A percentile compares a stretch with the other conserved stretches of the same genome.
These are phyloP conservation scores for Drosophila insularis DNA, from an alignment of 1,140 invertebrate species.

Conservation along the genomic window DNA sequence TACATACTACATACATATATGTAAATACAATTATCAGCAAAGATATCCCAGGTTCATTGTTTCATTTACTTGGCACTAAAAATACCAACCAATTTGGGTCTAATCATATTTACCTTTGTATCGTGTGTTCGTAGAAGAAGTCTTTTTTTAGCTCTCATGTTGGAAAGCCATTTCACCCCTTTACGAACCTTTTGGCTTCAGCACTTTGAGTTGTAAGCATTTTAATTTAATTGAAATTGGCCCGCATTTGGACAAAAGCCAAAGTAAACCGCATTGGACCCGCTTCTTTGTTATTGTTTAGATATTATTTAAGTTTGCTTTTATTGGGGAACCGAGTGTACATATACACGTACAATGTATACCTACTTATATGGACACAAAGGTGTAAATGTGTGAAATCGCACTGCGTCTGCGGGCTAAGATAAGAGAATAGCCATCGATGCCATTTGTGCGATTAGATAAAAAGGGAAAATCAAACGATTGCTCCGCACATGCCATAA, in stretches of 20 bases:
- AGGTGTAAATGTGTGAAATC: slow-evolving; percentile 40
- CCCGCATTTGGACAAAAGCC: slow-evolving; percentile 50
- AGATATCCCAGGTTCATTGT: too few relatives aligned
- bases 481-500: slow-evolving; percentile 29
- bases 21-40: too few relatives aligned
- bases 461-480: slow-evolving; percentile 41
- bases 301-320: slow-evolving; percentile 74
- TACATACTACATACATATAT: too few relatives aligned
- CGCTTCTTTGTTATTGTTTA: slow-evolving; percentile 59
- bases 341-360: slow-evolving; percentile 11
- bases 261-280: slow-evolving; percentile 30
- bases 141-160: not conserved
- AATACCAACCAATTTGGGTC: not conserved
- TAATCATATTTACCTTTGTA: slow-evolving; percentile 21
- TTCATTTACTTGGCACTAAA: too few relatives aligned
- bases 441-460: slow-evolving; percentile 65
- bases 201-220: slow-evolving; percentile 38
- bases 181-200: slow-evolving; percentile 1
- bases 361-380: slow-evolving; percentile 23
- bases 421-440: slow-evolving; percentile 56
- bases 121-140: not conserved
- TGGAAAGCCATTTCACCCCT: slow-evolving; percentile 1
- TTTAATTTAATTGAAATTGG: slow-evolving; percentile 68
- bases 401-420: slow-evolving; percentile 48
- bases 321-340: slow-evolving; percentile 44